Conservation (phyloP, 2,888 invertebrate species). For the Ganaspis brasiliensis region DNA sequence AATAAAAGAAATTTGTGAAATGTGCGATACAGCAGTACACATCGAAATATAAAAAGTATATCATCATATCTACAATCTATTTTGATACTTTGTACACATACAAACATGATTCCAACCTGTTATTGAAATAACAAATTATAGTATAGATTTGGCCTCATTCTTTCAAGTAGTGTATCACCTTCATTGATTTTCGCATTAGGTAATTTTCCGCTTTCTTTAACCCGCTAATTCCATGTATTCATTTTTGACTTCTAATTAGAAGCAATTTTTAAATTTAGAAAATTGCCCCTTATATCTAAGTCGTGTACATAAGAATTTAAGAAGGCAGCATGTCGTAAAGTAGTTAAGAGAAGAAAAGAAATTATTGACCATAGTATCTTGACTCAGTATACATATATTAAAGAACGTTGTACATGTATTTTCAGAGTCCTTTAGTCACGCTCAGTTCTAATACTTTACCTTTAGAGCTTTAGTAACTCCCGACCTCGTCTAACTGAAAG, state of each 20-base stretch:
- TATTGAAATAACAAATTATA: constrained; percentile 18
- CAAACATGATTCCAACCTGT: background rate
- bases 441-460: constrained; percentile 27
- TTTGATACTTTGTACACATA: background rate
- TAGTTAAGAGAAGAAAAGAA: constrained; percentile 10
- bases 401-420: constrained; percentile 13
- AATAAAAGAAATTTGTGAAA: no score
- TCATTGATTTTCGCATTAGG: constrained; percentile 15
- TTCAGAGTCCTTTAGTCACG: constrained; percentile 35
- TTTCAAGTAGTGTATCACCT: constrained; percentile 6
- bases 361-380: background rate
- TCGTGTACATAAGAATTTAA: background rate
- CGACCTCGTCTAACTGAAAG: constrained; percentile 24
- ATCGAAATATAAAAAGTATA: background rate
- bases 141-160: constrained; percentile 28
- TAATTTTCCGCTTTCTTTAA: constrained; percentile 25
- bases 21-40: background rate
- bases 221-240: background rate
- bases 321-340: constrained; percentile 19
- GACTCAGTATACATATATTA: constrained; percentile 2
- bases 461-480: constrained; percentile 4
- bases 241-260: background rate
- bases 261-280: background rate
- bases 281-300: background rate
- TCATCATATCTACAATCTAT: background rate